These are phyloP conservation scores for Myotis davidii DNA, from an alignment of 2,113 vertebrate species.

Conservation along the genomic window DNA sequence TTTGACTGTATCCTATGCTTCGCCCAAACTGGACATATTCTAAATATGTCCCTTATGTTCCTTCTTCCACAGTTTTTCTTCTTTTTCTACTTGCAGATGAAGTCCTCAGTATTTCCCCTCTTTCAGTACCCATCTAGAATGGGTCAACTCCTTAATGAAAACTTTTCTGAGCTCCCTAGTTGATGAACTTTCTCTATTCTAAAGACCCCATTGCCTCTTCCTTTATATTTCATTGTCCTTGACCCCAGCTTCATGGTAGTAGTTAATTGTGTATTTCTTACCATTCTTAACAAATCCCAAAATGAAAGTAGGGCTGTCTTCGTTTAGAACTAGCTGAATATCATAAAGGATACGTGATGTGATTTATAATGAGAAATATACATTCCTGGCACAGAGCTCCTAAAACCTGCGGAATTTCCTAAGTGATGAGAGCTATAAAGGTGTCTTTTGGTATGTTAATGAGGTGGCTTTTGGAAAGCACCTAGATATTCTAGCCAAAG, in stretches of 20 bases:
- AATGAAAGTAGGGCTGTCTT: neutral
- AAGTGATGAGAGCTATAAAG: neutral
- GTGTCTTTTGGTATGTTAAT: neutral
- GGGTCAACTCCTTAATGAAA: neutral
- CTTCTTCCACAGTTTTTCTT: neutral
- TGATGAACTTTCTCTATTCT: neutral
- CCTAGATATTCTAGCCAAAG: neutral
- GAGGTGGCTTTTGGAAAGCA: neutral
- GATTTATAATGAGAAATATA: neutral
- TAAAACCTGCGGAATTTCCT: neutral
- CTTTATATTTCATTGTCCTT: neutral
- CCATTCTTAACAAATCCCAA: neutral
- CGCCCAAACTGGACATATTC: neutral
- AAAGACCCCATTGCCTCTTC: neutral
- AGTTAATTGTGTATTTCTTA: neutral
- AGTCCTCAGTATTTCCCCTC: neutral
- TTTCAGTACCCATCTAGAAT: neutral
- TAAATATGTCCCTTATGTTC: neutral
- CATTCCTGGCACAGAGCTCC: neutral
- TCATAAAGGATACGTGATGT: neutral
- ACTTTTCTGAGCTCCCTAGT: neutral
- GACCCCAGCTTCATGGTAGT: neutral
- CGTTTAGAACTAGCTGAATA: neutral
- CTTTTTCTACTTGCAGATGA: neutral
- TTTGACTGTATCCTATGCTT: neutral